Conservation (phyloP, 2,797 vertebrate species). For the Amblyopsis hoosieri region DNA sequence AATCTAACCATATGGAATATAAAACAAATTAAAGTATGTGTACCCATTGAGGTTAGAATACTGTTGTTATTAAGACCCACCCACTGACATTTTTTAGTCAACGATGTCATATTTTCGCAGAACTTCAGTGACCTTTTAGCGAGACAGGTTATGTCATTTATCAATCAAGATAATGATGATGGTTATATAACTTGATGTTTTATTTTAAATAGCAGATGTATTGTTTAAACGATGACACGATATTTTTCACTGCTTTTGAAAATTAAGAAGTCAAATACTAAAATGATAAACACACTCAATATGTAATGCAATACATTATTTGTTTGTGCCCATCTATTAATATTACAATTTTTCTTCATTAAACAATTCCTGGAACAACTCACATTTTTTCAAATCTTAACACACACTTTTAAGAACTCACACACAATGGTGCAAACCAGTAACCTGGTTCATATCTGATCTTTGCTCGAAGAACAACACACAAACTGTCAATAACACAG, state of each 20-base stretch:
- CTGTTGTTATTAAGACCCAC: constrained; percentile 51
- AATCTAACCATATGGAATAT: constrained; percentile 26
- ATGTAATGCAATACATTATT: background rate
- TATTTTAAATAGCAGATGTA: background rate
- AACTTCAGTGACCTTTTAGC: constrained; percentile 14
- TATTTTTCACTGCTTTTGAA: background rate
- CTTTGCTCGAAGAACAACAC: too few species aligned
- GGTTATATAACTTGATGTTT: background rate
- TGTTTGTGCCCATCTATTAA: background rate
- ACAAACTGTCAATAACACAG: too few species aligned
- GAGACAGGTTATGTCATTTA: too few species aligned
- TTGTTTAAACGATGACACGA: background rate
- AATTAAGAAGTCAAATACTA: too few species aligned
- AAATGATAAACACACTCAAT: background rate
- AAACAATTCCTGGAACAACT: too few species aligned
- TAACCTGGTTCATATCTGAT: too few species aligned
- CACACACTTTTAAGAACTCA: too few species aligned
- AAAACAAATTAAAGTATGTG: constrained; percentile 16
- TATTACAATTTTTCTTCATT: too few species aligned
- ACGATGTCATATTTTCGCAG: constrained; percentile 53
- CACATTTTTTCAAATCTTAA: too few species aligned
- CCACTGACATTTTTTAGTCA: constrained; percentile 33
- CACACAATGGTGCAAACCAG: too few species aligned
- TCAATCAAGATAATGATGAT: too few species aligned
- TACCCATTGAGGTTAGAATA: constrained; percentile 28